Evolutionary conservation across 2,888 invertebrate genomes (phyloP), one percentile per base, ranked within the genome.

Genomic region (Rhagonycha fulva): DNA sequence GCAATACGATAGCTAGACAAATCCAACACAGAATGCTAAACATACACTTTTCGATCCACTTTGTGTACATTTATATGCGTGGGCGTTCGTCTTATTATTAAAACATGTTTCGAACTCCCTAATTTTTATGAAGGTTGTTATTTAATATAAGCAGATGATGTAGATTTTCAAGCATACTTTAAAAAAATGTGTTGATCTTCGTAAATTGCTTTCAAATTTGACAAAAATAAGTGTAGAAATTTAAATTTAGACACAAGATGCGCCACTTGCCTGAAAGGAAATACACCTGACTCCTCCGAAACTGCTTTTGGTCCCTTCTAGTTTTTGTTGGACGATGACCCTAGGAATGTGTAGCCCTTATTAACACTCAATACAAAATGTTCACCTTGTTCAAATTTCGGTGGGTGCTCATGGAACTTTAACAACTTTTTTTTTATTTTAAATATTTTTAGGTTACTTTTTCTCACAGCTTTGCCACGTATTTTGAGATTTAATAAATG

Each of bases 281-380:
- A 70, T 66, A 69, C 74, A 74, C 74, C 74, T 74, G 74, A 74
- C 70, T 28, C n/a, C 47, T 5, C 24, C 66, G 30, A 70, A 66
- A 47, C 70, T 66, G 7, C 24, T 66, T 26, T 9, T 24, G 70
- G 70, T 69, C 70, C 70, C 66, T 67, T 74, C 74, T 70, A 69
- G 68, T 74, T 74, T 66, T 74, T 69, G 63, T 66, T 74, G 69
- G 60, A 74, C 74, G 70, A 74, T 74, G 74, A 74, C 74, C 74
- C 70, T 74, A 72, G 74, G 70, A 74, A 74, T 74, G 47, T n/a
- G 74, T 70, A 70, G 74, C 74, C 74, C 74, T 74, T 70, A 66
- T 30, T 62, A 26, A 47, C 61, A 47, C 47, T 47, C n/a, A 5
- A 4, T 11, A 12, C 32, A 47, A 47, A n/a, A 47, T n/a, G 47